Evolutionary conservation across 2,797 vertebrate genomes (phyloP), one percentile per base, ranked within the genome.

Genomic region (Oryzias sinensis): DNA sequence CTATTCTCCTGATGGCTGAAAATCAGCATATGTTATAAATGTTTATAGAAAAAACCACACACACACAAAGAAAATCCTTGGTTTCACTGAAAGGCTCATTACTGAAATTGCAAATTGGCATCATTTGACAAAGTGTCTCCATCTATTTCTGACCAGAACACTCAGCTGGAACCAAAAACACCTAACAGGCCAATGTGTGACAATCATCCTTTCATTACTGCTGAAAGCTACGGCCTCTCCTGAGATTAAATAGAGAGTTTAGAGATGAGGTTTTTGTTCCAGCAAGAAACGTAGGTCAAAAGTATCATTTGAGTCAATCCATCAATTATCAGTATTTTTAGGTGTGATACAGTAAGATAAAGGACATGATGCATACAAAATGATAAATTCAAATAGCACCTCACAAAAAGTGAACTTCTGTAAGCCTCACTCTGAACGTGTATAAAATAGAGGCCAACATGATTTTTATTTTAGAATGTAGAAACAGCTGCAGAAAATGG

Each of bases 241-340:
- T 54, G 27, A 17, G 24, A 18, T 41, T 16, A 22, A 16, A n/a
- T 40, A 29, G 22, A 51, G 69, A 54, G 43, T n/a, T 27, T 24
- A 44, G 53, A 60, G 49, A 45, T 51, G 46, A 8, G 54, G 33
- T 62, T 64, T 63, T 44, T 64, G 52, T 11, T 5, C 7, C 24
- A 2, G 15, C 16, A 60, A 52, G 55, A 11, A 55, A 62, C 65
- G 48, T 49, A 66, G 59, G 52, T 55, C 52, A 47, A 59, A 58
- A 64, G 42, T 68, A 75, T 80, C 18, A 75, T 59, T 59, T 49
- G 42, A 59, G 20, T 37, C 24, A 37, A 33, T 33, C 29, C 29
- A 33, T 33, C 29, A 33, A 37, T 37, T 37, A 37, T 37, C 9
- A 3, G 33, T 37, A 37, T 37, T 37, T 37, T 37, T 37, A 37